Evolutionary conservation across 2,113 vertebrate species (phyloP).

Genomic region (Scalopus aquaticus): DNA sequence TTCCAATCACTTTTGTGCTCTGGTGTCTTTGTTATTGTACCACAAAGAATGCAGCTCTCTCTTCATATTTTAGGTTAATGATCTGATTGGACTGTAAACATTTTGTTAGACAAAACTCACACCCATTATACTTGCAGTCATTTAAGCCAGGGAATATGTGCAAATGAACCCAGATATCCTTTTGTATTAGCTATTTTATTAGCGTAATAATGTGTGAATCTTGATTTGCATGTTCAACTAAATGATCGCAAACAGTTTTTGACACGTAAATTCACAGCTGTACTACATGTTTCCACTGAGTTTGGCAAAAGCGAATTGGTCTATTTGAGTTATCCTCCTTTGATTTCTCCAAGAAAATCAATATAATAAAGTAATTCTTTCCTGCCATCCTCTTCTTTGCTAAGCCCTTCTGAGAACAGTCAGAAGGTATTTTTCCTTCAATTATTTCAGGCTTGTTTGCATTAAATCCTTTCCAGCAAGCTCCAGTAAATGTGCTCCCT

Average conservation of each 20-base stretch:
- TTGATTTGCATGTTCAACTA: slow-evolving; percentile 84
- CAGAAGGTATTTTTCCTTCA: slow-evolving; percentile 91
- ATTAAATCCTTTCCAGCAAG: slow-evolving; percentile 90
- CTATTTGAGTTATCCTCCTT: slow-evolving; percentile 92
- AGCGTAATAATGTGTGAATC: slow-evolving; percentile 80
- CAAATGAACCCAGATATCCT: slow-evolving; percentile 70
- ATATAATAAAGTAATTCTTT: slow-evolving; percentile 96
- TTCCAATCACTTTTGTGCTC: slow-evolving; percentile 37
- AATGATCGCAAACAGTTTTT: slow-evolving; percentile 91
- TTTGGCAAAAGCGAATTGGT: slow-evolving; percentile 89
- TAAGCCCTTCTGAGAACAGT: slow-evolving; percentile 90
- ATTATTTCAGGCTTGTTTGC: slow-evolving; percentile 96
- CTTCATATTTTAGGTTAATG: slow-evolving; percentile 76
- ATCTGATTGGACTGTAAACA: slow-evolving; percentile 66
- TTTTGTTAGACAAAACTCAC: slow-evolving; percentile 72
- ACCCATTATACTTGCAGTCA: slow-evolving; percentile 37
- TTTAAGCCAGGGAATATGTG: slow-evolving; percentile 59
- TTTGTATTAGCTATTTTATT: slow-evolving; percentile 80
- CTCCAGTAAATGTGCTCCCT: slow-evolving; percentile 86
- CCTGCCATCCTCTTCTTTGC: slow-evolving; percentile 90
- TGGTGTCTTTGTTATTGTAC: slow-evolving; percentile 58
- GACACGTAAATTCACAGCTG: slow-evolving; percentile 88
- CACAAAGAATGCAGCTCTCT: slow-evolving; percentile 42
- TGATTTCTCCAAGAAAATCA: slow-evolving; percentile 93
- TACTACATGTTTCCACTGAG: slow-evolving; percentile 84